Conservation (phyloP, 2,113 vertebrate genomes). For the Lutjanus erythropterus region DNA sequence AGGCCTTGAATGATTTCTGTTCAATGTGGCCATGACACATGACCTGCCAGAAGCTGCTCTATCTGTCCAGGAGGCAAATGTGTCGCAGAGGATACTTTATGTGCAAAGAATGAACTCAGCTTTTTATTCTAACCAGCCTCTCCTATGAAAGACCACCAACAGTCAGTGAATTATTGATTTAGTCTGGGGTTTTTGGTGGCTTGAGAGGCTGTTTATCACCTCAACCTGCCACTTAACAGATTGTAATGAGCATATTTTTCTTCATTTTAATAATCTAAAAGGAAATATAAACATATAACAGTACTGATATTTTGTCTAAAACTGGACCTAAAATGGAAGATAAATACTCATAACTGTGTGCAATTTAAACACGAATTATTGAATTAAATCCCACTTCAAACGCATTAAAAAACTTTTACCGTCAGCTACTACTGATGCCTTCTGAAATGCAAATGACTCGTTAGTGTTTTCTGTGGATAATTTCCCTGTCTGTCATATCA, state of each 20-base stretch:
- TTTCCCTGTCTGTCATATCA: conserved; percentile 22
- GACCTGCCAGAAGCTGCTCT: conserved; percentile 31
- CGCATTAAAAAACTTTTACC: background rate
- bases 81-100: conserved; percentile 37
- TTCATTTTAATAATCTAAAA: background rate
- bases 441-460: conserved; percentile 8
- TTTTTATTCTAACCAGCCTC: conserved; percentile 4
- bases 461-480: conserved; percentile 1
- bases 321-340: background rate
- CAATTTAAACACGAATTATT: background rate
- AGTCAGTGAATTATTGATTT: conserved; percentile 21
- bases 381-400: conserved; percentile 34
- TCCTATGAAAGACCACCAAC: background rate
- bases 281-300: background rate
- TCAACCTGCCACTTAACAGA: conserved; percentile 1
- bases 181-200: background rate
- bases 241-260: background rate
- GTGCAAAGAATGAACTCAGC: conserved; percentile 13
- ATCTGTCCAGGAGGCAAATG: conserved; percentile 32
- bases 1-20: conserved; percentile 30
- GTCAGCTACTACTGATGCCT: background rate
- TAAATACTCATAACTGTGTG: background rate
- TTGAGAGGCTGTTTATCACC: background rate
- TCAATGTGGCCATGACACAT: conserved; percentile 53
- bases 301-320: background rate